Base-by-base conservation (phyloP, 2,113 vertebrate species). In the Xiphophorus maculatus region DNA sequence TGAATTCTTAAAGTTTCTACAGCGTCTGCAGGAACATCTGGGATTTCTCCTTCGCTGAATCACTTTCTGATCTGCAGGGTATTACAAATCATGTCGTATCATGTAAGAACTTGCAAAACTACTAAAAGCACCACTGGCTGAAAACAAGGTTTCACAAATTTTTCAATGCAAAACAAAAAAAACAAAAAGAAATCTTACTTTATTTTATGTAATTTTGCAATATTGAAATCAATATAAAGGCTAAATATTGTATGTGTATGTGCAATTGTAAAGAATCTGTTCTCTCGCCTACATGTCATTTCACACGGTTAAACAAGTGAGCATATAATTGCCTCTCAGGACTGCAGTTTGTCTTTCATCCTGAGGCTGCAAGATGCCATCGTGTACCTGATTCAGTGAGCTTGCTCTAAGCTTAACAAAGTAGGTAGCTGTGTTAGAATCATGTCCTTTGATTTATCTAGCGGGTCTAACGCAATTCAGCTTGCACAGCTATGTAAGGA, bases 371-470 rank as follows among this genome's bases (percentile, higher is more conserved):
- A 66, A 25, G 37, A n/a, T 25, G 25, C 35, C 35, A 37, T 12
- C 1, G 19, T 65, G 19, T 35, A 3, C 19, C 64, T 66, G 35
- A 40, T 66, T 66, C 25, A 66, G 35, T 25, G 32, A 66, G 35
- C 11, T n/a, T 22, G 6, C 35, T 40, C 2, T 66, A 2, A 40
- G 14, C n/a, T 66, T 25, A 40, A 13, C 64, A 66, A 66, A 37
- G 35, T n/a, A 27, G 35, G 25, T 35, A 27, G 33, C 10, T 33
- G 7, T 66, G 64, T 40, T 33, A 35, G 35, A 37, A 66, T 66
- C 33, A 35, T 40, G 64, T 66, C 37, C 35, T 37, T 66, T 66
- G 35, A 66, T 66, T 66, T 66, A 66, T 66, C 64, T 66, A n/a
- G 25, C 40, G 2, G 35, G 25, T 66, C 37, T 37, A 66, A 66